phyloP scores from a whole-genome alignment of 1,140 invertebrate genomes.

The Cryptotermes secundus region DNA sequence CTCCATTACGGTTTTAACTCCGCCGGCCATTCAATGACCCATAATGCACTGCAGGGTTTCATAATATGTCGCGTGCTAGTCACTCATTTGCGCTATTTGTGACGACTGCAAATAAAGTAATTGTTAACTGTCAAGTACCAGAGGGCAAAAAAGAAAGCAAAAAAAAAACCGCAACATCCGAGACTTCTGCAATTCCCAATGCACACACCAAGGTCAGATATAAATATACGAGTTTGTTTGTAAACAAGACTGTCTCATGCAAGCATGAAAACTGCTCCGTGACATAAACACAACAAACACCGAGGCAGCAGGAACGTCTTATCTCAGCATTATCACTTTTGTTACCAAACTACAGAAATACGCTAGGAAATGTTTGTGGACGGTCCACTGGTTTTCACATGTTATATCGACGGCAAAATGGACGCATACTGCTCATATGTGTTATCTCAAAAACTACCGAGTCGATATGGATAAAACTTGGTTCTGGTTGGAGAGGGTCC shows the following conservation, averaged over 20 bases:
- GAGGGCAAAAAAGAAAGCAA: background rate
- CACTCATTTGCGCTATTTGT: background rate
- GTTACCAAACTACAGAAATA: too few species aligned
- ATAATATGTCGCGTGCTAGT: background rate
- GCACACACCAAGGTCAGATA: constrained; percentile 12
- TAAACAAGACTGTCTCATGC: background rate
- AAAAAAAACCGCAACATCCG: background rate
- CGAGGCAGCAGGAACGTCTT: background rate
- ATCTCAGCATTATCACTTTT: too few species aligned
- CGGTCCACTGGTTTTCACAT: too few species aligned
- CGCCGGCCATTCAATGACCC: background rate
- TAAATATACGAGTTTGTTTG: background rate
- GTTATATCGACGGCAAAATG: too few species aligned
- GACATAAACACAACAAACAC: background rate
- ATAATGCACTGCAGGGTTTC: background rate
- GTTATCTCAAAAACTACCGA: too few species aligned
- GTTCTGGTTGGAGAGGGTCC: too few species aligned
- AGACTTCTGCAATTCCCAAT: background rate
- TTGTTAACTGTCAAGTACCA: background rate
- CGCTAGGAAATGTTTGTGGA: too few species aligned
- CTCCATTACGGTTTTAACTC: background rate
- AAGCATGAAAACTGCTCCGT: background rate
- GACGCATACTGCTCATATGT: too few species aligned
- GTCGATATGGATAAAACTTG: too few species aligned
- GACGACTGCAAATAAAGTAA: background rate